Evolutionary conservation across 2,797 vertebrate species (phyloP), one percentile per base, ranked within the genome.

Genomic region (Lithobates pipiens): DNA sequence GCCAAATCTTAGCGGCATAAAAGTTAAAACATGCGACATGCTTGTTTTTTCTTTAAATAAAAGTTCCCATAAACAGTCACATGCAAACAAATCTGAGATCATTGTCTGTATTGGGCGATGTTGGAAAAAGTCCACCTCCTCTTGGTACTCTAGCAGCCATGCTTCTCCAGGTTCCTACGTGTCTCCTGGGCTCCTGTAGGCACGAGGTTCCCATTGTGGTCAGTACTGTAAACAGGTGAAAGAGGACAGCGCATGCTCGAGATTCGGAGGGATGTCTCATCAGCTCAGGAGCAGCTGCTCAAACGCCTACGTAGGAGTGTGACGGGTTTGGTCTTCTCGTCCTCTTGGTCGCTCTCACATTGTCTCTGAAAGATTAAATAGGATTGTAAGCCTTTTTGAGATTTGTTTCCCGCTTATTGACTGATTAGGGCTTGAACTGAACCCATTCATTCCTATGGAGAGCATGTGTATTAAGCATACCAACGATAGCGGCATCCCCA

Each of bases 261-360:
- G 46, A 42, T 25, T n/a, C 57, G 32, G 54, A 39, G 34, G 68
- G 36, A 21, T 10, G 46, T 16, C 16, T 8, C 6, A 10, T 54
- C 13, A 9, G 42, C 42, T 92, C 91, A 96, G 21, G 94, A 96
- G 82, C 88, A 95, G 93, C 93, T 95, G 90, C 93, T 95, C 36
- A 93, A 91, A 68, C 93, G 91, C 32, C 93, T 88, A 15, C 92
- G 91, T 73, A 94, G 83, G 65, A 95, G 88, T 0, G 91, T 90
- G 0, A 63, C 79, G 0, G 92, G 93, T 27, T 92, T 93, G 86
- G 84, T 91, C 8, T 91, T 89, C 0, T 86, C 87, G 70, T 95
- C 95, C 82, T 97, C 95, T 16, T 91, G 91, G 80, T 97, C 96
- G 0, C 96, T 97, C 89, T 96, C 96, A 65, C 96, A 96, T 85